Conservation (phyloP, 2,888 invertebrate species). For the Euphydryas editha region DNA sequence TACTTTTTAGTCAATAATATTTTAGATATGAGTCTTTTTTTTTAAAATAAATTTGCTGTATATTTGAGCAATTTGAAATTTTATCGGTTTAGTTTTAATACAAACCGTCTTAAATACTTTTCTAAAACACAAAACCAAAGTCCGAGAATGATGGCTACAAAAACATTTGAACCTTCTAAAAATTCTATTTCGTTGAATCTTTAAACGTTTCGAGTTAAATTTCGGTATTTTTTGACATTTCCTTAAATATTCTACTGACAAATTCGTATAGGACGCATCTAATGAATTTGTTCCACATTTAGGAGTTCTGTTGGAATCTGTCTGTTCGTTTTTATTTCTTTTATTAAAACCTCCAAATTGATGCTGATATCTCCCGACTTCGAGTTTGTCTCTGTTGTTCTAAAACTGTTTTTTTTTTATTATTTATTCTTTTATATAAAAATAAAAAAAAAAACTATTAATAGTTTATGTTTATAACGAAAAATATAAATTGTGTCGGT, state of each 20-base stretch:
- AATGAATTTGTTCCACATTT: constrained; percentile 71
- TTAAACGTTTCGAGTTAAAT: constrained; percentile 8
- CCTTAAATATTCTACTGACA: constrained; percentile 56
- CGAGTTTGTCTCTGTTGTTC: constrained; percentile 56
- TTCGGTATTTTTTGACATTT: constrained; percentile 28
- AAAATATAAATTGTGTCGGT: background rate
- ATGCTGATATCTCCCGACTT: constrained; percentile 64
- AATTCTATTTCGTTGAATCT: constrained; percentile 31
- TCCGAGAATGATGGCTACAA: constrained; percentile 21
- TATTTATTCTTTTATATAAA: too few species aligned
- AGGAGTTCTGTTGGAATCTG: constrained; percentile 60
- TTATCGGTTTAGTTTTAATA: background rate
- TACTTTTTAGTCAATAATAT: too few species aligned
- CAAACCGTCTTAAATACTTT: background rate
- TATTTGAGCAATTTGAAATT: background rate
- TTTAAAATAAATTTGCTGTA: too few species aligned
- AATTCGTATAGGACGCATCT: constrained; percentile 61
- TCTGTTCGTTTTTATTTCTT: constrained; percentile 55
- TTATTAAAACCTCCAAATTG: constrained; percentile 55
- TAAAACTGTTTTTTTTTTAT: constrained; percentile 56
- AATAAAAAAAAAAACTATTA: background rate
- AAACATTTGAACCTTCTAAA: constrained; percentile 27
- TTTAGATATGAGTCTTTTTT: too few species aligned
- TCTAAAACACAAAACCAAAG: background rate
- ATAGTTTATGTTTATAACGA: background rate